phyloP scores from a whole-genome alignment of 2,888 invertebrate species.

The Ptychoptera albimana region DNA sequence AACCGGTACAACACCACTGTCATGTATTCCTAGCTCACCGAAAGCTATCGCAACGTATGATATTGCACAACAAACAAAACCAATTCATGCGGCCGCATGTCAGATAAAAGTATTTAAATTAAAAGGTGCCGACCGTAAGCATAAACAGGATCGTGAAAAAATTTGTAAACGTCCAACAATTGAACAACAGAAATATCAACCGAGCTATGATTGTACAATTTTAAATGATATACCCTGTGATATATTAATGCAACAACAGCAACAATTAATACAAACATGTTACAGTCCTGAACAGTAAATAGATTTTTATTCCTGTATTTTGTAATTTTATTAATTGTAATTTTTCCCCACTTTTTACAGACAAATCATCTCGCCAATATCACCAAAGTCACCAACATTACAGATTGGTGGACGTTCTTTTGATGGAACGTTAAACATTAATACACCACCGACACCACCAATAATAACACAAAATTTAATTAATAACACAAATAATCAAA shows the following conservation, averaged over 20 bases:
- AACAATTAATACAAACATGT: slow-evolving; percentile 12
- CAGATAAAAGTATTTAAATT: slow-evolving; percentile 78
- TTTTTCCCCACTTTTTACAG: too few relatives aligned
- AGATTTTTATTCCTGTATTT: not conserved
- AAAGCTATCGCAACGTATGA: slow-evolving; percentile 3
- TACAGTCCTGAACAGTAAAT: slow-evolving; percentile 32
- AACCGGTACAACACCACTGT: slow-evolving; percentile 12
- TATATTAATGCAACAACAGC: slow-evolving; percentile 18
- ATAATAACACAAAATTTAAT: not conserved
- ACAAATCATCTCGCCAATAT: too few relatives aligned
- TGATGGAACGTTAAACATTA: too few relatives aligned
- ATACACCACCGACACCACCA: slow-evolving; percentile 8
- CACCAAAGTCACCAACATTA: too few relatives aligned
- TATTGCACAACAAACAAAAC: slow-evolving; percentile 28
- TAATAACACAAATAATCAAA: not conserved
- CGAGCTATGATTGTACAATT: slow-evolving; percentile 90
- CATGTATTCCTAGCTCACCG: slow-evolving; percentile 3
- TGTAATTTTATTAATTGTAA: not conserved
- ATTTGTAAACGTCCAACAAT: slow-evolving; percentile 67
- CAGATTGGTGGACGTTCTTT: too few relatives aligned
- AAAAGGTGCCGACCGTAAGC: slow-evolving; percentile 92
- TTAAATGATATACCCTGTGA: slow-evolving; percentile 61
- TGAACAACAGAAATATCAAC: slow-evolving; percentile 86
- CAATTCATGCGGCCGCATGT: slow-evolving; percentile 88
- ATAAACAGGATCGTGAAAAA: slow-evolving; percentile 92